Evolutionary conservation across 2,797 vertebrate genomes (phyloP).

Genomic region (Clarias pachynema): DNA sequence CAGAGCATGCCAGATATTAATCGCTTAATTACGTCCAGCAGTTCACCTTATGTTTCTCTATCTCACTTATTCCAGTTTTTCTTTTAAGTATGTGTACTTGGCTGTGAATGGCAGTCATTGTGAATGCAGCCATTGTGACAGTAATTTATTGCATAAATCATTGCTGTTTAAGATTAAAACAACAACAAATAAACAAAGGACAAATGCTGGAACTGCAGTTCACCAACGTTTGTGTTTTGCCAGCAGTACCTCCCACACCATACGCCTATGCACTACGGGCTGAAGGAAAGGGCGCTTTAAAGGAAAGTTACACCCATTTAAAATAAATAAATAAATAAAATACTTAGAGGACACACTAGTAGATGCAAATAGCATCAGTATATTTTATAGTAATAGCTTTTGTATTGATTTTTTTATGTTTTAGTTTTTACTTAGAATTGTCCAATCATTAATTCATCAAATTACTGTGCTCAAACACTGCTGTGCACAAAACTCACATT

Average conservation of each 20-base stretch:
- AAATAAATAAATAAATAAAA: not conserved
- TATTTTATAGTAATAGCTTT: slow-evolving; percentile 2
- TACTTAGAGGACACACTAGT: not conserved
- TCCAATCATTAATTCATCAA: slow-evolving; percentile 28
- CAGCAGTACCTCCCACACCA: slow-evolving; percentile 19
- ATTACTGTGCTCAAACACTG: slow-evolving; percentile 32
- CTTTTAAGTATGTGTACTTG: not conserved
- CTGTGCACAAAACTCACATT: slow-evolving; percentile 30
- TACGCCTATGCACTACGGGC: not conserved
- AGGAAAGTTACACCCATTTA: not conserved
- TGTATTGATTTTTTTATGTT: not conserved
- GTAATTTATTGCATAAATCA: slow-evolving; percentile 26
- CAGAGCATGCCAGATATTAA: not conserved
- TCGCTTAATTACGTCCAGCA: not conserved
- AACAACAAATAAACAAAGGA: slow-evolving; percentile 31
- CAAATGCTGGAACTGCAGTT: slow-evolving; percentile 10
- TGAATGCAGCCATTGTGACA: slow-evolving; percentile 4
- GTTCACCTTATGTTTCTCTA: not conserved
- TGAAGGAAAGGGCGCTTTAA: not conserved
- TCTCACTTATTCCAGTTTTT: not conserved
- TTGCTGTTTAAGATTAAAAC: slow-evolving; percentile 39
- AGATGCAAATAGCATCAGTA: not conserved
- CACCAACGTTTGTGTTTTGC: slow-evolving; percentile 31
- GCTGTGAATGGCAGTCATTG: not conserved
- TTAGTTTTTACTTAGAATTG: not conserved